Conservation (phyloP, 2,888 invertebrate genomes). For the Phyto melanocephala region DNA sequence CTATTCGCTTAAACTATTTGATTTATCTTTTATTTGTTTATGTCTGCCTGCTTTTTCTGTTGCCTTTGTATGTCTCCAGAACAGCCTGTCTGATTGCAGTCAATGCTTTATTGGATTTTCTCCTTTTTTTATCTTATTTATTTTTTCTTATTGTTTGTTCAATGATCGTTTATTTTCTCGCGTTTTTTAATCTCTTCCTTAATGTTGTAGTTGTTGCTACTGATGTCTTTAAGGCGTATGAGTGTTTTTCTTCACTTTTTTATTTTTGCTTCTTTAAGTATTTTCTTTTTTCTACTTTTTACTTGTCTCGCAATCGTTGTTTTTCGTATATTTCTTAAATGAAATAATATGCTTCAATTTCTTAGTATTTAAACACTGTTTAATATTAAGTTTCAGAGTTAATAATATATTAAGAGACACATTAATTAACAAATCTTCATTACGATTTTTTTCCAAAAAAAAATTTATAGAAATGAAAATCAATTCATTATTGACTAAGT, state of each 20-base stretch:
- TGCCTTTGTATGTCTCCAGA: slow-evolving; percentile 51
- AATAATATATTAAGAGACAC: slow-evolving; percentile 24
- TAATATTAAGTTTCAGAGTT: slow-evolving; percentile 55
- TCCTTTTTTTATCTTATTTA: slow-evolving; percentile 22
- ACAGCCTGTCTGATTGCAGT: slow-evolving; percentile 44
- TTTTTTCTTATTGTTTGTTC: slow-evolving; percentile 55
- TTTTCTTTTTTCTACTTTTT: slow-evolving; percentile 63
- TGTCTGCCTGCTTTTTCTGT: slow-evolving; percentile 42
- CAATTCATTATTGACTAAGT: slow-evolving; percentile 61
- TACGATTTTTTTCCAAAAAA: slow-evolving; percentile 46
- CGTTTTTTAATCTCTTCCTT: slow-evolving; percentile 58
- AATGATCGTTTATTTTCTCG: slow-evolving; percentile 58
- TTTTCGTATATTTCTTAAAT: slow-evolving; percentile 55
- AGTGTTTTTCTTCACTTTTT: slow-evolving; percentile 65
- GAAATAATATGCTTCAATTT: slow-evolving; percentile 49
- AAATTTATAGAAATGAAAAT: slow-evolving; percentile 60
- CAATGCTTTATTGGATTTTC: slow-evolving; percentile 59
- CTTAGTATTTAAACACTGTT: slow-evolving; percentile 56
- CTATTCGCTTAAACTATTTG: slow-evolving; percentile 6
- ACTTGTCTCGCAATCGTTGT: slow-evolving; percentile 58
- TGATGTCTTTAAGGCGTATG: slow-evolving; percentile 68
- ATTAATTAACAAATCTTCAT: slow-evolving; percentile 57
- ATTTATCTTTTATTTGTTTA: slow-evolving; percentile 2
- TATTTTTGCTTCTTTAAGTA: slow-evolving; percentile 37
- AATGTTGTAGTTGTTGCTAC: slow-evolving; percentile 60